Evolutionary conservation across 2,888 invertebrate genomes (phyloP).

Genomic region (Archips xylosteana): DNA sequence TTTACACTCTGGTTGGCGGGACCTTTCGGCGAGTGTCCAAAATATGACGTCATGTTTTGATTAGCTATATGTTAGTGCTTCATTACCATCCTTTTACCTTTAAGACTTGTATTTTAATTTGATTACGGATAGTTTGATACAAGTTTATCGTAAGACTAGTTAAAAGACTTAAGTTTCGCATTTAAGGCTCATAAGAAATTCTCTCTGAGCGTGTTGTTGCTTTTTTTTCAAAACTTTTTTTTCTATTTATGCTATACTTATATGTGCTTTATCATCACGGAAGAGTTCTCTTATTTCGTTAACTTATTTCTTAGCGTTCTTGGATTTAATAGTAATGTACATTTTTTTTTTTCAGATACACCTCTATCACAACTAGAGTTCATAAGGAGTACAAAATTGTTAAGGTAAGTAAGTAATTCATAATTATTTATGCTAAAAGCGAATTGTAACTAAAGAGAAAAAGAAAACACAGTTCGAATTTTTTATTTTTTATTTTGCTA

Average conservation of each 20-base stretch:
- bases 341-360: slow-evolving; percentile 72
- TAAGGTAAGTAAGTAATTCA: slow-evolving; percentile 62
- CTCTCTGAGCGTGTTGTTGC: too few relatives aligned
- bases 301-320: too few relatives aligned
- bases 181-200: too few relatives aligned
- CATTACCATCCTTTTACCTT: slow-evolving; percentile 29
- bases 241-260: too few relatives aligned
- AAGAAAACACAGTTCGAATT: neutral
- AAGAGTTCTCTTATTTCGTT: too few relatives aligned
- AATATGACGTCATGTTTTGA: slow-evolving; percentile 23
- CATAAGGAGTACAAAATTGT: slow-evolving; percentile 72
- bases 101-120: neutral
- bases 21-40: slow-evolving; percentile 27
- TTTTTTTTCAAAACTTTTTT: too few relatives aligned
- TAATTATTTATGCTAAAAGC: neutral
- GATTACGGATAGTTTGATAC: neutral
- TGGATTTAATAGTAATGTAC: slow-evolving; percentile 5
- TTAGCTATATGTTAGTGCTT: neutral
- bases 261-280: too few relatives aligned
- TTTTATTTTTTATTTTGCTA: too few relatives aligned
- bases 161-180: neutral
- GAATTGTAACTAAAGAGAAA: neutral
- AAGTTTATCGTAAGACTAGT: neutral
- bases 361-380: slow-evolving; percentile 63
- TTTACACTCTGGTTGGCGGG: slow-evolving; percentile 40